Base-by-base conservation (phyloP, 2,113 vertebrate genomes). In the Gopherus evgoodei region DNA sequence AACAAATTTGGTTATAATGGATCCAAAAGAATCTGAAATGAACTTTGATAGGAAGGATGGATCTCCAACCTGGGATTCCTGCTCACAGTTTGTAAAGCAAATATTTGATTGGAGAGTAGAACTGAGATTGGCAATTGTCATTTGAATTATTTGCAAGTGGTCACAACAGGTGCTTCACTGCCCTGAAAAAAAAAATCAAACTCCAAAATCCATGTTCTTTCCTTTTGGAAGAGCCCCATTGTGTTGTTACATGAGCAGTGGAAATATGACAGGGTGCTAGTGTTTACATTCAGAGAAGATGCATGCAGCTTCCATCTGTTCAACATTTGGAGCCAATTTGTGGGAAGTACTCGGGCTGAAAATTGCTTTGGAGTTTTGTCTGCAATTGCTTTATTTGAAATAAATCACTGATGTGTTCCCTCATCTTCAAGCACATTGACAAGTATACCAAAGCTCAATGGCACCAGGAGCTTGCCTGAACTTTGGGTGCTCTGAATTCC, bases 341-440 rank as follows among this genome's bases (percentile, higher is more conserved):
- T 57, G 91, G 84, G 31, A 90, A 96, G 95, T 95, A 94, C 91
- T 97, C 91, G 93, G 90, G 94, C 95, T 97, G 94, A 95, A 97
- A 97, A 97, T 93, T 97, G 93, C 93, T 97, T 95, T 97, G 87
- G 90, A 96, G 90, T 95, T 97, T 94, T 89, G 84, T 96, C 93
- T 96, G 93, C 86, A 85, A n/a, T 84, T 93, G 59, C 86, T 96
- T 90, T 93, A 81, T 94, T 96, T 95, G 86, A 96, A 95, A 96
- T 89, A 94, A 94, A 95, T 97, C 95, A 94, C 44, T 0, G 3
- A 82, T 50, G 54, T 31, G 42, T 38, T 81, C 62, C 56, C 56
- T 90, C 53, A 27, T 91, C 93, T 94, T 85, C 90, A 90, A 96
- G 80, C 95, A 84, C 12, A 50, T 25, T 3, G 69, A 92, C 79